Evolutionary conservation across 2,888 invertebrate species (phyloP).

Genomic region (Ennomos erosarius): DNA sequence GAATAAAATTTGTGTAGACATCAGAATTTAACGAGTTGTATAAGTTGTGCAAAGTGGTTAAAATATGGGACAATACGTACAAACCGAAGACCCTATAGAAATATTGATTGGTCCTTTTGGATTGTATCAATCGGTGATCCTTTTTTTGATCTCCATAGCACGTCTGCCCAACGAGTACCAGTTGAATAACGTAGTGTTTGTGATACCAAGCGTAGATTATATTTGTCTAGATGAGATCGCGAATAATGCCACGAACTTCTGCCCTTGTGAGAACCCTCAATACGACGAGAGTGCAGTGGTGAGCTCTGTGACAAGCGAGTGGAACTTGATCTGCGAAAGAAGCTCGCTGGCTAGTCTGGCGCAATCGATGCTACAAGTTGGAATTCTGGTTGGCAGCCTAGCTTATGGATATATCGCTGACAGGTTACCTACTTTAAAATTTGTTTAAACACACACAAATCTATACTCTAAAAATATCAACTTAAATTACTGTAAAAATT

Average conservation of each 20-base stretch:
- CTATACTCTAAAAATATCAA: too few species aligned
- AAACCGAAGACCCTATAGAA: conserved; percentile 59
- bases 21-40: too few species aligned
- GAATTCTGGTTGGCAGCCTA: conserved; percentile 83
- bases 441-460: neutral
- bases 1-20: too few species aligned
- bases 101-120: conserved; percentile 83
- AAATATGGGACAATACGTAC: conserved; percentile 3
- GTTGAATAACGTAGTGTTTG: conserved; percentile 82
- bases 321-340: conserved; percentile 86
- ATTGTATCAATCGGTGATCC: conserved; percentile 82
- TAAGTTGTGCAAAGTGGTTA: neutral
- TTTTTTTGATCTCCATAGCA: conserved; percentile 76
- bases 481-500: neutral
- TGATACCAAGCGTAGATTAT: conserved; percentile 82
- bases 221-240: conserved; percentile 68
- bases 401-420: conserved; percentile 82
- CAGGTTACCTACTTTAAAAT: conserved; percentile 57
- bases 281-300: conserved; percentile 81
- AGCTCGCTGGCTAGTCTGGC: conserved; percentile 81
- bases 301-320: conserved; percentile 86
- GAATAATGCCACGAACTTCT: conserved; percentile 67
- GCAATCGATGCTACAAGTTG: conserved; percentile 84
- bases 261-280: conserved; percentile 75
- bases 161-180: conserved; percentile 85